These are phyloP conservation scores for Pseudomugil tenellus DNA, from an alignment of 2,797 vertebrate species.

Conservation along the genomic window DNA sequence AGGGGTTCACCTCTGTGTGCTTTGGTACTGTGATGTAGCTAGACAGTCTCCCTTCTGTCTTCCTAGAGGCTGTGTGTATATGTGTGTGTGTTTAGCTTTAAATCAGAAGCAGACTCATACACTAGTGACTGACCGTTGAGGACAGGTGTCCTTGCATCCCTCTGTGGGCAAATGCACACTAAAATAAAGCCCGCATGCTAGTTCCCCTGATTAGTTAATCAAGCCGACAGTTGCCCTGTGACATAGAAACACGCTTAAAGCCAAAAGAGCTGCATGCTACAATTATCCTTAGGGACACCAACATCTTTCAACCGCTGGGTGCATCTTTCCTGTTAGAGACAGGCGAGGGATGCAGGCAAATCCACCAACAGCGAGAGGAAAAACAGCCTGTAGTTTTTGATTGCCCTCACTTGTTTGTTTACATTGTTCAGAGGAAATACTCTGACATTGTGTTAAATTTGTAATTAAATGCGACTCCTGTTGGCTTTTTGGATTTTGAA, in stretches of 20 bases:
- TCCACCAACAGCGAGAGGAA: constrained; percentile 16
- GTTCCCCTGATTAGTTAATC: constrained; percentile 48
- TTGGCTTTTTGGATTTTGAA: constrained; percentile 59
- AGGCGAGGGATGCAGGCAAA: constrained; percentile 27
- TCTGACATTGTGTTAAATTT: constrained; percentile 35
- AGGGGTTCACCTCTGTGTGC: constrained; percentile 51
- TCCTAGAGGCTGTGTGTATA: constrained; percentile 35
- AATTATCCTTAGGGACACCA: constrained; percentile 29
- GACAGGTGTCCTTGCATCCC: constrained; percentile 52
- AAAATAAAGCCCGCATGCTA: constrained; percentile 39
- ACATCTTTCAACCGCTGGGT: constrained; percentile 44
- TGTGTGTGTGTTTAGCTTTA: constrained; percentile 18
- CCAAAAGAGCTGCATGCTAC: constrained; percentile 20
- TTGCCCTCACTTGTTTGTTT: constrained; percentile 50
- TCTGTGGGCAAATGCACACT: constrained; percentile 13
- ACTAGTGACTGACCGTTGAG: constrained; percentile 53
- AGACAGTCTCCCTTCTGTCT: constrained; percentile 62
- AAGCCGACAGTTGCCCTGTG: constrained; percentile 57
- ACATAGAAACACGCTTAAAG: constrained; percentile 28
- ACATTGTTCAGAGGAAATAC: constrained; percentile 28
- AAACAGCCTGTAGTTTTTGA: constrained; percentile 46
- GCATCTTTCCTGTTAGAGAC: constrained; percentile 38
- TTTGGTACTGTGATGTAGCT: constrained; percentile 60
- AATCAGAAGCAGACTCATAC: constrained; percentile 29
- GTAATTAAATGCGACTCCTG: constrained; percentile 67